A percentile compares a stretch with the other conserved stretches of the same genome.
These are phyloP conservation scores for Pristionchus maxplancki DNA, from an alignment of 2,888 invertebrate genomes.

Conservation along the genomic window DNA sequence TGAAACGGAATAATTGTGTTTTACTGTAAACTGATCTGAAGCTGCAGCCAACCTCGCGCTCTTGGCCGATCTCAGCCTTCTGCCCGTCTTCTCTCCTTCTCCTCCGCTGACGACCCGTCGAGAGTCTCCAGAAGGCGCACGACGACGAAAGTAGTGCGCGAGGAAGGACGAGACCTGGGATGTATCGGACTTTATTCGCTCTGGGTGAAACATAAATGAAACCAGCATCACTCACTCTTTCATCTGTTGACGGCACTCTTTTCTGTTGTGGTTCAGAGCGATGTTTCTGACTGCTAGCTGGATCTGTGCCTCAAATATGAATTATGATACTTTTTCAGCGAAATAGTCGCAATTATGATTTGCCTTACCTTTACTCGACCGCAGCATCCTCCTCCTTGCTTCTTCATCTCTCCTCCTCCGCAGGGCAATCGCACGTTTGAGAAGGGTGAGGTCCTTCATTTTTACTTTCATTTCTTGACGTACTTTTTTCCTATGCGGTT, in stretches of 20 bases:
- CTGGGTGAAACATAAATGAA: too few species aligned
- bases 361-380: not conserved
- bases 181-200: too few species aligned
- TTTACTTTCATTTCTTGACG: not conserved
- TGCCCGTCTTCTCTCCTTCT: not conserved
- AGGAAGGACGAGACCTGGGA: slow-evolving; percentile 24
- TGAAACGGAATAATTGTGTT: not conserved
- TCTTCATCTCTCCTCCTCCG: slow-evolving; percentile 36
- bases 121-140: not conserved
- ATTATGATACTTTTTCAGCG: not conserved
- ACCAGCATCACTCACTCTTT: not conserved
- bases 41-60: not conserved
- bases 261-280: not conserved
- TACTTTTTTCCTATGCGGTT: too few species aligned
- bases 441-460: slow-evolving; percentile 3
- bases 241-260: not conserved
- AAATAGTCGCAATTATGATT: not conserved
- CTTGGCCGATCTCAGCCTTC: not conserved
- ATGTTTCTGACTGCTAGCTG: not conserved
- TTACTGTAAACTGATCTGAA: not conserved
- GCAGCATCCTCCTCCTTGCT: slow-evolving; percentile 7
- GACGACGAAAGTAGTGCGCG: not conserved
- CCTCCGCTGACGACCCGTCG: not conserved
- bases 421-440: slow-evolving; percentile 33
- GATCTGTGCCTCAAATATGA: not conserved